Evolutionary conservation across 1,140 invertebrate genomes (phyloP).

Genomic region (Asobara japonica): DNA sequence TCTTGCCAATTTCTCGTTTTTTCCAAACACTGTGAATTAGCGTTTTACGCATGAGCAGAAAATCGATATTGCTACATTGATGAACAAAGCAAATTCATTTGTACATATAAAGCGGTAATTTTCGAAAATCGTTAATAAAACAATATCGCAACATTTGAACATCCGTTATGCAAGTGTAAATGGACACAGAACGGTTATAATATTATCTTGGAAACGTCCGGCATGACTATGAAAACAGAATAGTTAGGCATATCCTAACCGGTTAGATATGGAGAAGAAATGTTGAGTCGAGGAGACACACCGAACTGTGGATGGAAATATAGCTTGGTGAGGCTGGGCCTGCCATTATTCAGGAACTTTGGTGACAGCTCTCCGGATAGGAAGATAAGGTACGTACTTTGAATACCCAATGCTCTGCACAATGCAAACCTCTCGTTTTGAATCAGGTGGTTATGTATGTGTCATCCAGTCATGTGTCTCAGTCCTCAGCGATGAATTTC

Average conservation of each 20-base stretch:
- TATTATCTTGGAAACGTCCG: conserved; percentile 61
- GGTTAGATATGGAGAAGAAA: conserved; percentile 51
- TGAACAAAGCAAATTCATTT: conserved; percentile 20
- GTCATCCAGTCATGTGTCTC: not conserved
- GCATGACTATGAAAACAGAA: conserved; percentile 56
- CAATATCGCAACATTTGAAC: conserved; percentile 3
- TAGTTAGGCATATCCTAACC: conserved; percentile 63
- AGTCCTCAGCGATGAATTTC: not conserved
- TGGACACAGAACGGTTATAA: conserved; percentile 29
- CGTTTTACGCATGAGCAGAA: not conserved
- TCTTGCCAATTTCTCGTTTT: no score
- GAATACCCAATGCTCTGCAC: conserved; percentile 62
- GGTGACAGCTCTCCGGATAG: conserved; percentile 67
- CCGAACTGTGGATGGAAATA: conserved; percentile 14
- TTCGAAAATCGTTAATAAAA: conserved; percentile 21
- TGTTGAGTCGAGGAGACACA: conserved; percentile 15
- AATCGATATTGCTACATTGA: not conserved
- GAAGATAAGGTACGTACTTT: conserved; percentile 64
- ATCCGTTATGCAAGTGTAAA: not conserved
- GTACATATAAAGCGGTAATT: conserved; percentile 20
- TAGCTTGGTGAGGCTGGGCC: conserved; percentile 1
- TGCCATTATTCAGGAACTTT: conserved; percentile 67
- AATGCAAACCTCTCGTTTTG: conserved; percentile 46
- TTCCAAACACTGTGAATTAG: no score
- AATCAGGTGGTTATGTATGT: not conserved